Evolutionary conservation across 2,888 invertebrate genomes (phyloP), one percentile per base, ranked within the genome.

Genomic region (Gerris lacustris): DNA sequence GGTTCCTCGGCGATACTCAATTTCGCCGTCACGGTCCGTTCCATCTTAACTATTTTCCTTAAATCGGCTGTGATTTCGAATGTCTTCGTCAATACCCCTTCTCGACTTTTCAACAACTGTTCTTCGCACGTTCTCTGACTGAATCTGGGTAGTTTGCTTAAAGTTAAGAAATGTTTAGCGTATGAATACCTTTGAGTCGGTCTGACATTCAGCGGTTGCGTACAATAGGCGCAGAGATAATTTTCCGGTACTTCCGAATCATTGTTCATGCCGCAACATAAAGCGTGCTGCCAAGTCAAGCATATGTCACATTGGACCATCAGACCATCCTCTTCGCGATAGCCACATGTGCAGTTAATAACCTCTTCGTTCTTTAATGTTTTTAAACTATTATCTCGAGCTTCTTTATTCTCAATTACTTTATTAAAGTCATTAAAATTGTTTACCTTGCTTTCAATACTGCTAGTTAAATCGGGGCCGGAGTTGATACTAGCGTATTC

Each of bases 231-330:
- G 82, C 96, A 96, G 7, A 94, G 87, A 79, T 96, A 96, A 79
- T 93, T 94, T 69, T 93, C 93, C 0, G 96, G 96, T 0, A 96
- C 92, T 80, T 89, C 89, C 6, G 88, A 86, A 78, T 93, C 94
- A 70, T 85, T 85, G 77, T 89, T 87, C 76, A 95, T 93, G 75
- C 89, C 89, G 79, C 94, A 92, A 79, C 96, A 96, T 72, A 87
- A 86, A 1, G 94, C 96, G 80, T 96, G 96, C 79, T 96, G 96
- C 96, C 96, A 96, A 79, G 95, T 94, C 72, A 95, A 83, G 78
- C 96, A 96, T 71, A 95, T 85, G 79, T 96, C 96, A 80, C 96
- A 96, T 85, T 96, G 90, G 78, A 97, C 93, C 96, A 97, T 97
- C 6, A 96, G 84, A 0, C 96, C 96, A 79, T 96, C 95, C 80